phyloP scores from a whole-genome alignment of 2,888 invertebrate species.

The Drosophila infuscata region DNA sequence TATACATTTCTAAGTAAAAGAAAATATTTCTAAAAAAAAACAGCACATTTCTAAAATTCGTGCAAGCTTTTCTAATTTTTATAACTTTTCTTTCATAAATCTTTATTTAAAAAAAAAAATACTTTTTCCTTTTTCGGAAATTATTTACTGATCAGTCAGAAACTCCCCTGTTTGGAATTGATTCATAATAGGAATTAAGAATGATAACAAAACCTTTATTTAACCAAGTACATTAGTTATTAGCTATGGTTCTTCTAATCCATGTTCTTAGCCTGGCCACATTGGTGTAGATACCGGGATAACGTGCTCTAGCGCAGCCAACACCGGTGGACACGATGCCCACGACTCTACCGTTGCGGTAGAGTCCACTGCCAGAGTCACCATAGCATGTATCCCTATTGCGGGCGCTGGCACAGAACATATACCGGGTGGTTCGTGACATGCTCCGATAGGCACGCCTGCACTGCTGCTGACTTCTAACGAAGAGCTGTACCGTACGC shows the following conservation, averaged over 20 bases:
- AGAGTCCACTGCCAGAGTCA: constrained; percentile 77
- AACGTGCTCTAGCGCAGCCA: constrained; percentile 85
- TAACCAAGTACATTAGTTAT: constrained; percentile 14
- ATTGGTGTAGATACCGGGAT: constrained; percentile 90
- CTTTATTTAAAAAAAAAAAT: no score
- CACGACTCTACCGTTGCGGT: constrained; percentile 75
- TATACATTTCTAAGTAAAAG: neutral
- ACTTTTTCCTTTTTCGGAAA: neutral
- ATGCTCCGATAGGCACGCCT: constrained; percentile 10
- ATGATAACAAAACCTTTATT: neutral
- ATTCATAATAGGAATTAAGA: neutral
- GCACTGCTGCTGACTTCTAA: constrained; percentile 24
- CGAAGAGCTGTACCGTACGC: constrained; percentile 20
- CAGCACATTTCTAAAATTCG: neutral
- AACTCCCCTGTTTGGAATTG: neutral
- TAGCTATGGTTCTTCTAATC: constrained; percentile 26
- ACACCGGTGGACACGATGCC: constrained; percentile 88
- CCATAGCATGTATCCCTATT: constrained; percentile 76
- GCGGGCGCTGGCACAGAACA: constrained; percentile 67
- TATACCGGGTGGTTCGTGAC: constrained; percentile 48
- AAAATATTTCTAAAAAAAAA: neutral
- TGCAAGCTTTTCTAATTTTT: neutral
- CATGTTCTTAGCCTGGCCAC: constrained; percentile 8
- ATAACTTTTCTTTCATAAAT: neutral
- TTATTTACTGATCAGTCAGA: neutral